Evolutionary conservation across 2,888 invertebrate species (phyloP).

Genomic region (Salticus scenicus): DNA sequence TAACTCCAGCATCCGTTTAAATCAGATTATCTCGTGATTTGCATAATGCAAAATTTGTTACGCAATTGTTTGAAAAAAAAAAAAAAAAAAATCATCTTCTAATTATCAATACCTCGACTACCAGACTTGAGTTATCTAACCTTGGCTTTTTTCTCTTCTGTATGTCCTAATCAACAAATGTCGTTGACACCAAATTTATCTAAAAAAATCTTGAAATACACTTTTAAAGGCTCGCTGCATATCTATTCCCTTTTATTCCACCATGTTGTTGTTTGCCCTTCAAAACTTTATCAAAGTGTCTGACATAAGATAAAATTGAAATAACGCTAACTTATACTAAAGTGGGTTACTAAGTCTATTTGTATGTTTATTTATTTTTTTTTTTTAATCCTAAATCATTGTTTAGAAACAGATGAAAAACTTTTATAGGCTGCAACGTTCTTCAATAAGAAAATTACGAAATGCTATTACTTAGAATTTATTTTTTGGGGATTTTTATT

Average conservation of each 20-base stretch:
- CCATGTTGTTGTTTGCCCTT: slow-evolving; percentile 51
- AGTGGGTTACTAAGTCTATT: slow-evolving; percentile 62
- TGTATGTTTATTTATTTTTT: not conserved
- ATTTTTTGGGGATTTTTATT: too few species aligned
- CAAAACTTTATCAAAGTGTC: slow-evolving; percentile 35
- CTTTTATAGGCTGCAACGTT: too few species aligned
- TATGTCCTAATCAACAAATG: slow-evolving; percentile 40
- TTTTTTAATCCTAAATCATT: too few species aligned
- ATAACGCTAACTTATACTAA: slow-evolving; percentile 16
- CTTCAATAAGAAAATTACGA: too few species aligned
- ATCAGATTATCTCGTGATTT: too few species aligned
- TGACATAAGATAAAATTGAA: slow-evolving; percentile 26
- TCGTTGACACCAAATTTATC: slow-evolving; percentile 54
- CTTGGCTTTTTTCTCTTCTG: slow-evolving; percentile 19
- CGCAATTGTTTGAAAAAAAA: too few species aligned
- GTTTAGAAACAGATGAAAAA: too few species aligned
- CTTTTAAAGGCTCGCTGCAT: not conserved
- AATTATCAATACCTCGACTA: too few species aligned
- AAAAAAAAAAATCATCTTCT: too few species aligned
- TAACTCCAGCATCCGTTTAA: too few species aligned
- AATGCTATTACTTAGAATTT: too few species aligned
- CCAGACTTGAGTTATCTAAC: slow-evolving; percentile 48
- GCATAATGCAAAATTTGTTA: too few species aligned
- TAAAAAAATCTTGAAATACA: not conserved
- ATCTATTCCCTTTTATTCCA: slow-evolving; percentile 22